Base-by-base conservation (phyloP, 2,888 invertebrate species). In the Mellilla xanthometata region DNA sequence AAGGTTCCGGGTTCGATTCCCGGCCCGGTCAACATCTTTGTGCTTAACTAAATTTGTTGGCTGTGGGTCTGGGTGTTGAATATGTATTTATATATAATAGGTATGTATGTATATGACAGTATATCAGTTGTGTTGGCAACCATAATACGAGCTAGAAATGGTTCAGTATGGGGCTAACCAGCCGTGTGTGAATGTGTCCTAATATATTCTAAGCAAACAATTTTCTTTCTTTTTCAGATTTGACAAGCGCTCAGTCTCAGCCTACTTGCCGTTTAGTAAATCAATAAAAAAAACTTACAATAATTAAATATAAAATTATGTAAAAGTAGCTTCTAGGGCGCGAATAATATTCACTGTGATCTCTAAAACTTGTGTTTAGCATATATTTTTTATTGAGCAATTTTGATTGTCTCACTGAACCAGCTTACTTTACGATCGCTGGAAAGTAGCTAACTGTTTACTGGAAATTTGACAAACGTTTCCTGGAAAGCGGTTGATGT, bases 291-390 rank as follows among this genome's bases (percentile, higher is more conserved):
- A 40, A 68, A 68, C 68, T 66, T 67, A 69, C 68, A 68, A 71
- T 68, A 72, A 71, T 74, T 68, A 69, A 72, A 72, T 51, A 56
- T 56, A 52, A 62, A 69, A 67, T 59, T 52, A 68, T 66, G 62
- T 67, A 62, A 45, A 52, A 7, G 12, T 12, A 41, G 24, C 43
- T 49, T 41, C 36, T 49, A 30, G 33, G 39, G 39, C 43, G 49
- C 13, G 4, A 8, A 8, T 8, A 24, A 24, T 38, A 49, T 52
- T 48, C 48, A 67, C 76, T 81, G 81, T 85, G 81, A 84, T 85
- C 82, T 83, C 76, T 56, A 57, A 46, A 49, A 15, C 55, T 40
- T 60, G 68, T 76, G 72, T 70, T 69, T 74, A 76, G 72, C 71
- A 63, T 72, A 65, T 68, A 31, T 64, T 68, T 59, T 54, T 52